Evolutionary conservation across 2,888 invertebrate species (phyloP), one percentile per base, ranked within the genome.

Genomic region (Cynaeus angustus): DNA sequence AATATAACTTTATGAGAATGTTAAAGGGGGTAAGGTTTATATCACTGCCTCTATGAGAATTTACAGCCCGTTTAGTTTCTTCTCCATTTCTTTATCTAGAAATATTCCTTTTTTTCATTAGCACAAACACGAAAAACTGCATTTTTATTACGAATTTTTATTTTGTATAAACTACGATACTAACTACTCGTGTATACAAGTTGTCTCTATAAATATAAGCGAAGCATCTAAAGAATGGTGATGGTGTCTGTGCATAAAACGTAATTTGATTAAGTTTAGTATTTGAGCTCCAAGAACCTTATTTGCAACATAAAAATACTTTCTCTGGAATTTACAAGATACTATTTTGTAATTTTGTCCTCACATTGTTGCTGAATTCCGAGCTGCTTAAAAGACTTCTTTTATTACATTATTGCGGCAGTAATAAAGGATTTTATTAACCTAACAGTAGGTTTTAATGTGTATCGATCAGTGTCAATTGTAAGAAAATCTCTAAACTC

Each of bases 1-100:
- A 68, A 68, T 41, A 46, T 55, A 62, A 68, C 52, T 68, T 68
- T 62, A 68, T 55, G 68, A 28, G 26, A 28, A 62, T 43, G 59
- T 61, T 46, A 46, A 62, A 46, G 46, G 12, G 21, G 53, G 46
- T 53, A 55, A n/a, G 62, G 46, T 53, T 53, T 67, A 67, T 52
- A 37, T 56, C 58, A 37, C 28, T 37, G 58, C 48, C 41, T 56
- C 38, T 13, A 48, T 21, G 56, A 46, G 58, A 37, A 66, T 66
- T 66, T 66, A 58, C 56, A 66, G 37, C 45, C 65, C 9, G 55
- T 65, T 65, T 65, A 65, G 53, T 55, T 65, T 28, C 46, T 55
- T 45, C 52, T 30, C 14, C 61, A 52, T 61, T 61, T 37, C 61
- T 61, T 61, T 61, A 48, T 61, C 46, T 46, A 9, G 12, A 61